These are phyloP conservation scores for Alsophila aescularia DNA, from an alignment of 2,888 invertebrate species.

Conservation along the genomic window DNA sequence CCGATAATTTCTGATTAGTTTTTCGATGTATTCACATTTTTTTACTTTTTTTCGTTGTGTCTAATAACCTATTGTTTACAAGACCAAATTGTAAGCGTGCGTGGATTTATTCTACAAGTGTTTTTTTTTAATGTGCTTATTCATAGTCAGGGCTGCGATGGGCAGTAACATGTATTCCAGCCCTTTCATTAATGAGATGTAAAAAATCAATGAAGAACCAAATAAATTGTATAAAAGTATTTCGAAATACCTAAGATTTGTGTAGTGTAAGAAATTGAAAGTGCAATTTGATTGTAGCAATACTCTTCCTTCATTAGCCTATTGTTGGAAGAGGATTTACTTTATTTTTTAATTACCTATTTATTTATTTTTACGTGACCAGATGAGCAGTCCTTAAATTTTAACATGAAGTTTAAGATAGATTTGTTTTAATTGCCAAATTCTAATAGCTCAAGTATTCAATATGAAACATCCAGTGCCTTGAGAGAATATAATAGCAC, in stretches of 20 bases:
- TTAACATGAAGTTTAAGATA: too few species aligned
- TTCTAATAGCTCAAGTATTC: constrained; percentile 17
- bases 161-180: constrained; percentile 13
- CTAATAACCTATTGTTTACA: too few species aligned
- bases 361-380: background rate
- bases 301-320: too few species aligned
- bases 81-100: too few species aligned
- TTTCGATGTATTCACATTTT: too few species aligned
- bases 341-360: constrained; percentile 6
- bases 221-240: constrained; percentile 7
- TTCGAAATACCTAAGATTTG: constrained; percentile 19
- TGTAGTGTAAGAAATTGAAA: background rate
- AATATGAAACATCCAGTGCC: constrained; percentile 37
- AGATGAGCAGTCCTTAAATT: background rate
- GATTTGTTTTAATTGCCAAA: constrained; percentile 13
- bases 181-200: background rate
- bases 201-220: constrained; percentile 8
- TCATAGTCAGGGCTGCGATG: too few species aligned
- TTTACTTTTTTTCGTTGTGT: too few species aligned
- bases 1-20: too few species aligned
- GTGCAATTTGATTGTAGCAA: constrained; percentile 23
- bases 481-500: constrained; percentile 37
- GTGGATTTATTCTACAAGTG: too few species aligned
- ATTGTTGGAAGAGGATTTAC: constrained; percentile 23
- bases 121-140: too few species aligned